Percentiles rank a stretch among this genome's conserved stretches.
Conservation (phyloP, 1,140 invertebrate species). For the Oreohelix idahoensis region DNA sequence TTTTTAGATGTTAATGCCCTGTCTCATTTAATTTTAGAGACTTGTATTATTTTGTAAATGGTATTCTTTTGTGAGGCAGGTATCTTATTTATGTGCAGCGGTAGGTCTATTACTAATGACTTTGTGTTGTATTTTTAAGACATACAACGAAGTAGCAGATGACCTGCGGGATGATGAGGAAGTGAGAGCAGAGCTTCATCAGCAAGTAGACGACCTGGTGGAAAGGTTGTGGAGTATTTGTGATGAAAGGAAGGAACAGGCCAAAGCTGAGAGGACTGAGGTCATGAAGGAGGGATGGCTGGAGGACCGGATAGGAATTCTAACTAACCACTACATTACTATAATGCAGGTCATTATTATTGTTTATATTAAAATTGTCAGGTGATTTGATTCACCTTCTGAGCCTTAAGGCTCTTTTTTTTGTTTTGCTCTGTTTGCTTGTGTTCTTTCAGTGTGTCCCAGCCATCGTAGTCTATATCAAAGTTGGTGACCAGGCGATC, state of each 20-base stretch:
- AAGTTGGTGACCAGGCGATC: no score
- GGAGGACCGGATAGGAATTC: constrained; percentile 71
- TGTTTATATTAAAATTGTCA: no score
- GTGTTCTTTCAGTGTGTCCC: no score
- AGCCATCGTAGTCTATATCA: no score
- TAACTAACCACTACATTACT: constrained; percentile 72
- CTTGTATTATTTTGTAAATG: no score
- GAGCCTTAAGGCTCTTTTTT: no score
- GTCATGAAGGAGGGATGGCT: constrained; percentile 73
- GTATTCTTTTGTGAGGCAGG: no score
- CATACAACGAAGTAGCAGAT: constrained; percentile 72
- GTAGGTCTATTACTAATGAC: constrained; percentile 20
- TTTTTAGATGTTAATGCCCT: no score
- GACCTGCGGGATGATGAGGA: constrained; percentile 73
- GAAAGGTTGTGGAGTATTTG: constrained; percentile 73
- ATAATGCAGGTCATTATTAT: constrained; percentile 66
- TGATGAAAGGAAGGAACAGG: constrained; percentile 71
- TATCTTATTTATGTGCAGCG: no score
- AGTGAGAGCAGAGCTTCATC: constrained; percentile 71
- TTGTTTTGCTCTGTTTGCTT: no score
- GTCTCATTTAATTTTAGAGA: no score
- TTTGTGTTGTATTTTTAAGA: constrained; percentile 55
- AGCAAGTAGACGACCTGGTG: constrained; percentile 71
- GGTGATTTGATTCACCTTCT: no score
- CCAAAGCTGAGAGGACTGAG: constrained; percentile 68